These are phyloP conservation scores for Nannoperca obscura DNA, from an alignment of 2,797 vertebrate genomes.

Conservation along the genomic window DNA sequence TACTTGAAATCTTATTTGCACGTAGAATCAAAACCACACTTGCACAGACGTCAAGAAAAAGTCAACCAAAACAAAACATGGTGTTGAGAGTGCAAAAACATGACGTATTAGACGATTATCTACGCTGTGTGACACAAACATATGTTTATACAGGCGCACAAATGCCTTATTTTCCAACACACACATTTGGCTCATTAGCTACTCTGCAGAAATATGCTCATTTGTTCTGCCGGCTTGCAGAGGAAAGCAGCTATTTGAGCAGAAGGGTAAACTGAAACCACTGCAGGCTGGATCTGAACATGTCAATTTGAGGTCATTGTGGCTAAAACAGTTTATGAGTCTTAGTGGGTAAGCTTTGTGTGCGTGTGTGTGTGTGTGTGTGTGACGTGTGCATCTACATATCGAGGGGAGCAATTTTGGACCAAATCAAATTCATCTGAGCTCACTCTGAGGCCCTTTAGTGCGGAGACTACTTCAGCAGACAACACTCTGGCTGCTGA, in stretches of 20 bases:
- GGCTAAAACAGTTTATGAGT: slow-evolving; percentile 38
- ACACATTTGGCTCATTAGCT: slow-evolving; percentile 19
- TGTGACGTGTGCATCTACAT: slow-evolving; percentile 26
- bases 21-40: neutral
- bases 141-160: neutral
- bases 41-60: neutral
- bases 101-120: neutral
- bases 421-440: slow-evolving; percentile 71
- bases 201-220: slow-evolving; percentile 20
- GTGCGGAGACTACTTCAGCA: slow-evolving; percentile 46
- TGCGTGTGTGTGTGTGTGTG: neutral
- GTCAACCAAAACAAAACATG: neutral
- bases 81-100: neutral
- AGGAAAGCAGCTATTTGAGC: slow-evolving; percentile 22
- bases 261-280: slow-evolving; percentile 22
- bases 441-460: slow-evolving; percentile 34
- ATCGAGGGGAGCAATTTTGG: slow-evolving; percentile 50
- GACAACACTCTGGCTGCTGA: slow-evolving; percentile 27
- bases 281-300: slow-evolving; percentile 27
- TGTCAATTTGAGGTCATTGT: slow-evolving; percentile 25
- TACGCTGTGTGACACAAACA: neutral
- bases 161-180: neutral
- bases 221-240: slow-evolving; percentile 29
- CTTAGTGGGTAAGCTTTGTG: slow-evolving; percentile 2
- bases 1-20: neutral